phyloP scores from a whole-genome alignment of 1,140 invertebrate genomes.

The Drosophila persimilis region DNA sequence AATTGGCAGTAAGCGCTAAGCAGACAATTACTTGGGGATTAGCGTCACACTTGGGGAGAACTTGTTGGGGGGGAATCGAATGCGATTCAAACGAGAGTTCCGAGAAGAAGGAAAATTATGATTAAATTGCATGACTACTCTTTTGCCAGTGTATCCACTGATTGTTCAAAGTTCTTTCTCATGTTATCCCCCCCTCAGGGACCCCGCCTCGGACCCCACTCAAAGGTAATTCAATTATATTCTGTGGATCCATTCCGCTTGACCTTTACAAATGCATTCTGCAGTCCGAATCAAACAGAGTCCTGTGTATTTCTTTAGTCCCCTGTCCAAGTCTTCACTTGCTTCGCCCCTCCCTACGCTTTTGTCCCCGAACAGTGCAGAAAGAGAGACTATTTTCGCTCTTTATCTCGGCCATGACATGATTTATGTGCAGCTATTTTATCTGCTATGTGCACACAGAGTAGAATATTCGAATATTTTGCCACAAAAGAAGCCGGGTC shows the following conservation, averaged over 20 bases:
- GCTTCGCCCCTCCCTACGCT: conserved; percentile 4
- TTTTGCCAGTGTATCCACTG: too few species aligned
- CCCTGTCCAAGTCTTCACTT: conserved; percentile 1
- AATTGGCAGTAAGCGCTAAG: conserved; percentile 71
- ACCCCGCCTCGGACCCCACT: conserved; percentile 1
- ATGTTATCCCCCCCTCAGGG: not conserved
- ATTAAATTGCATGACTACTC: too few species aligned
- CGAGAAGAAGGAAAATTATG: too few species aligned
- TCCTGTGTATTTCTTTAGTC: not conserved
- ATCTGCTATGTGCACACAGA: conserved; percentile 58
- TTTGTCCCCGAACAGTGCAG: not conserved
- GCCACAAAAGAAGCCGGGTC: conserved; percentile 5
- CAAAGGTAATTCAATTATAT: conserved; percentile 64
- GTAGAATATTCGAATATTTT: conserved; percentile 41
- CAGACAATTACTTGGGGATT: conserved; percentile 78
- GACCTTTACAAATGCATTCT: conserved; percentile 40
- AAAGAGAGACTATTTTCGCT: conserved; percentile 59
- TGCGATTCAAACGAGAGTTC: not conserved
- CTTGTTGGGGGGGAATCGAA: conserved; percentile 16
- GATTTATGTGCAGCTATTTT: conserved; percentile 76
- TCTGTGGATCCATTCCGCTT: conserved; percentile 26
- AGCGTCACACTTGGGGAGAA: conserved; percentile 48
- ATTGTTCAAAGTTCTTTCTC: too few species aligned
- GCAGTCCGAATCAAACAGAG: conserved; percentile 48
- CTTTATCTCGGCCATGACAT: conserved; percentile 74